Base-by-base conservation (phyloP, 2,113 vertebrate genomes). In the Cyprinodon tularosa region DNA sequence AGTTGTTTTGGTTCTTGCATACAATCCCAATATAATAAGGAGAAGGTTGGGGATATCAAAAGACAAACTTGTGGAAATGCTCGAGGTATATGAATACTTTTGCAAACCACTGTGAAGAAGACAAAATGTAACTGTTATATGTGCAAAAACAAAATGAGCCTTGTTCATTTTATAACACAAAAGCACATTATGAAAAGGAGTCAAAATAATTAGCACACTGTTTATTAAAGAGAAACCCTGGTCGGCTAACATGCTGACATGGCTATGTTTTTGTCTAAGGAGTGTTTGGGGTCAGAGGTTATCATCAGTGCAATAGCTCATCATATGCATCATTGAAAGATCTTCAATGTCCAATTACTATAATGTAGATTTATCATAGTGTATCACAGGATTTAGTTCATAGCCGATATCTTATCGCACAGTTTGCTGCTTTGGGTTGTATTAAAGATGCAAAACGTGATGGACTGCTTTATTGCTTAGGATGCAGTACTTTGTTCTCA, bases 401-500 rank as follows among this genome's bases (percentile, higher is more conserved):
- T 69, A 74, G 44, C 36, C 0, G 84, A 84, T 85, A 87, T 84
- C 88, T 90, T 87, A 88, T 84, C 77, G 74, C 50, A 66, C 76
- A 75, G 82, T 71, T 69, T 80, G 81, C 73, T 84, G 62, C 59
- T 85, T 68, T 81, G 77, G 68, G 76, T 76, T 44, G 72, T 12
- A 20, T 74, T 65, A 50, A 62, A 74, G 20, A 71, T 86, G 61
- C 78, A 80, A 70, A 82, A 68, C 57, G 66, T 45, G 71, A 80
- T 14, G 74, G 71, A 80, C 64, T 65, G 40, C 10, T 57, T 57
- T 63, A 39, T 14, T 85, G 85, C 88, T 90, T 86, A 87, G 74
- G 81, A 83, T 81, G 77, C 86, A 78, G 71, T 88, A 80, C 78
- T 82, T 88, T 88, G 65, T 83, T 86, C 83, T 90, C 45, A 92